phyloP scores from a whole-genome alignment of 1,140 invertebrate species.

The Drosophila watanabei region DNA sequence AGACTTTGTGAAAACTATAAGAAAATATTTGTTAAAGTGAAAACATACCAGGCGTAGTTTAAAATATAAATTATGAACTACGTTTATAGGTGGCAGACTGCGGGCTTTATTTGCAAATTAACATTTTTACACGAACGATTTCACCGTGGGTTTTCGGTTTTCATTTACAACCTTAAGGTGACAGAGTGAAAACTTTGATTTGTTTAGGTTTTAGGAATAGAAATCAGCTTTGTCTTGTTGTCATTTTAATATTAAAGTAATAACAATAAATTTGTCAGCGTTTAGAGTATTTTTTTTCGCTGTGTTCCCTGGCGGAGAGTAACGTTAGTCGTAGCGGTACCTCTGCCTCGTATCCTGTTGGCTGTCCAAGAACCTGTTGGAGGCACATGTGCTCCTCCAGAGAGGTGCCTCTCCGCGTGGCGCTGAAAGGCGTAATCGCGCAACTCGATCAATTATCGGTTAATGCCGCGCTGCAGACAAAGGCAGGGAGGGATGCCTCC shows the following conservation, averaged over 20 bases:
- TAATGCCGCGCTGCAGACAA: constrained; percentile 5
- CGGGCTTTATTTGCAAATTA: constrained; percentile 24
- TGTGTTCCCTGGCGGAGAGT: neutral
- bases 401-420: constrained; percentile 1
- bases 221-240: neutral
- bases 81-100: constrained; percentile 19
- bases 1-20: neutral
- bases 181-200: constrained; percentile 23
- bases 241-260: neutral
- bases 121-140: constrained; percentile 24
- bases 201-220: constrained; percentile 3
- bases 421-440: constrained; percentile 24
- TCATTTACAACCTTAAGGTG: neutral
- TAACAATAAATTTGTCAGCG: neutral
- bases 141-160: neutral
- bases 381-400: constrained; percentile 16
- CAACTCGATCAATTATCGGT: constrained; percentile 30
- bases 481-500: neutral
- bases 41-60: constrained; percentile 1
- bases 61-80: constrained; percentile 6
- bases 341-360: constrained; percentile 30
- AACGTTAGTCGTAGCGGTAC: constrained; percentile 27
- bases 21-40: constrained; percentile 10
- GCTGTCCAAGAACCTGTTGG: constrained; percentile 14
- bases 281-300: neutral